Percentiles rank a stretch among this genome's conserved stretches.
These are phyloP conservation scores for Lateolabrax maculatus DNA, from an alignment of 2,797 vertebrate species.

Conservation along the genomic window DNA sequence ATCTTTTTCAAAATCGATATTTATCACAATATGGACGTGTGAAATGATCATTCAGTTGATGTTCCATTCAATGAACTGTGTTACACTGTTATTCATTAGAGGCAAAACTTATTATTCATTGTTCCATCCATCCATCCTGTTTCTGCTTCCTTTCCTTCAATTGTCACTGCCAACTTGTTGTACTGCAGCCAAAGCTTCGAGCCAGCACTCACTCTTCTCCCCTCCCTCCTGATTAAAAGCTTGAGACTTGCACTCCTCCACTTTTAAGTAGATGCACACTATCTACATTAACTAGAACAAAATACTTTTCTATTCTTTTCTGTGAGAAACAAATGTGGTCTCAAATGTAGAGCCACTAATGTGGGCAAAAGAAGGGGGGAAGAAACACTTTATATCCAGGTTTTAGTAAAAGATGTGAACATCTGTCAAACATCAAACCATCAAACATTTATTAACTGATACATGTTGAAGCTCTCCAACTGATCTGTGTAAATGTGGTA, in stretches of 20 bases:
- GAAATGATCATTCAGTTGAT: not conserved
- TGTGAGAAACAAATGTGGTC: not conserved
- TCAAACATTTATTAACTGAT: conserved; percentile 6
- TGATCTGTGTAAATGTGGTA: not conserved
- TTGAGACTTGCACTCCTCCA: not conserved
- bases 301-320: conserved; percentile 2
- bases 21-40: not conserved
- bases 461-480: not conserved
- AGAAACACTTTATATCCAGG: not conserved
- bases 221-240: conserved; percentile 26
- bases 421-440: conserved; percentile 12
- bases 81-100: not conserved
- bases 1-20: not conserved
- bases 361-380: not conserved
- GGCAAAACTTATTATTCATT: conserved; percentile 9
- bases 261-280: conserved; percentile 12
- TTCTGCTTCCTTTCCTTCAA: not conserved
- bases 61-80: not conserved
- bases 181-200: conserved; percentile 9
- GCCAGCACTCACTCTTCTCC: not conserved
- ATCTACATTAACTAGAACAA: not conserved
- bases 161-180: not conserved
- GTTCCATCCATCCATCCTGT: conserved; percentile 22
- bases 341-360: not conserved
- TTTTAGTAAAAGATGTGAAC: not conserved